These are phyloP conservation scores for Eudyptes chrysolophus DNA, from an alignment of 2,113 vertebrate species.

Conservation along the genomic window DNA sequence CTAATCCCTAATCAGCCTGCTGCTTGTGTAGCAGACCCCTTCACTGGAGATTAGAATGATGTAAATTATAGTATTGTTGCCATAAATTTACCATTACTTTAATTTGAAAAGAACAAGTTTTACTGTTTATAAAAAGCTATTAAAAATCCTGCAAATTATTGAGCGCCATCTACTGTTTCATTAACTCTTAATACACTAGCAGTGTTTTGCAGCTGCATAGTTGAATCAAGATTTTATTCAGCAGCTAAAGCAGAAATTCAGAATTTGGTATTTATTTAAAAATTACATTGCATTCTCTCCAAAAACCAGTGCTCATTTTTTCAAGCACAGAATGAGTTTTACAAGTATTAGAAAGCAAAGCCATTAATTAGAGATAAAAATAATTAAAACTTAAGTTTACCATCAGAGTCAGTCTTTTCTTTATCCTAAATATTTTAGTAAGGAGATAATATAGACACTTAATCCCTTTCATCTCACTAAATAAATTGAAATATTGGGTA, in stretches of 20 bases:
- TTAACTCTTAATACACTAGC: background rate
- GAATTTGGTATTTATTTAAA: background rate
- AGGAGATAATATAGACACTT: background rate
- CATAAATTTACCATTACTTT: background rate
- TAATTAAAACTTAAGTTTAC: background rate
- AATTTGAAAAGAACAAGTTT: background rate
- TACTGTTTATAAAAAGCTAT: background rate
- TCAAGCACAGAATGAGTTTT: background rate
- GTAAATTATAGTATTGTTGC: background rate
- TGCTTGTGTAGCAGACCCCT: background rate
- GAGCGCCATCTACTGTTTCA: conserved; percentile 47
- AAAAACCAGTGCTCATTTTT: background rate
- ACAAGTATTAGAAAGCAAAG: background rate
- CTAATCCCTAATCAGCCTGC: background rate
- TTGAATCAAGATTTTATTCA: background rate
- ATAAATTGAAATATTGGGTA: background rate
- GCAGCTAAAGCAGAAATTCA: background rate
- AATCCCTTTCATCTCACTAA: background rate
- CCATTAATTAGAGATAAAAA: background rate
- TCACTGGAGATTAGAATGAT: background rate
- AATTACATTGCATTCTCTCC: background rate
- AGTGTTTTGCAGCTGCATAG: background rate
- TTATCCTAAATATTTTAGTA: background rate
- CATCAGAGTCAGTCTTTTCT: background rate
- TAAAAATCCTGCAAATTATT: background rate